Base-by-base conservation (phyloP, 1,140 invertebrate genomes). In the Littorina saxatilis region DNA sequence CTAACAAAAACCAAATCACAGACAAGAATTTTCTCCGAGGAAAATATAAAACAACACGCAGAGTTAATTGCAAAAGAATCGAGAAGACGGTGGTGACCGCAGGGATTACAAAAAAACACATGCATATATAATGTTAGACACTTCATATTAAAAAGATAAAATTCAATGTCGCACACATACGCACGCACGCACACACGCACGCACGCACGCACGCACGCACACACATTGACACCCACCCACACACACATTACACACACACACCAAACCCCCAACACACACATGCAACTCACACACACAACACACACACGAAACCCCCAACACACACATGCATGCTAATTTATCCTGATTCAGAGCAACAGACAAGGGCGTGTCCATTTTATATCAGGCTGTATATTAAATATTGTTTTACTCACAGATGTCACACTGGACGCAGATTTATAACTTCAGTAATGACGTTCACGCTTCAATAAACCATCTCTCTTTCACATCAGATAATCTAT, bases 191-290 rank as follows among this genome's bases (percentile, higher is more conserved):
- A 68, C 63, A 23, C 35, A 68, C 35, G n/a, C 63, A 68, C 63
- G n/a, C 63, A 68, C 63, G 35, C 63, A 68, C 63, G n/a, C 63
- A 68, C 63, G n/a, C 63, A 37, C 63, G 23, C 63, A 68, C 63
- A 68, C 63, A 68, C 63, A 68, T 32, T 35, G 27, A 68, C 63
- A 68, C 63, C 29, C 63, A 68, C 63, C 29, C 63, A 68, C 63
- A 68, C 63, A 68, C 63, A 68, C 27, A 37, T 7, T 17, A 32
- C 29, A 68, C 35, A 15, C 63, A 32, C 55, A 23, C 55, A 23
- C 55, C 4, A 4, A 23, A 9, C 4, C 55, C 9, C 55, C 4
- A 9, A 27, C 55, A 58, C 55, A 58, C 55, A 58, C 55, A 58
- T 23, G 4, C 4, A 20, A 50, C 47, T 11, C 55, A 58, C 15